Base-by-base conservation (phyloP, 2,113 vertebrate genomes). In the Pachyramphus minor region DNA sequence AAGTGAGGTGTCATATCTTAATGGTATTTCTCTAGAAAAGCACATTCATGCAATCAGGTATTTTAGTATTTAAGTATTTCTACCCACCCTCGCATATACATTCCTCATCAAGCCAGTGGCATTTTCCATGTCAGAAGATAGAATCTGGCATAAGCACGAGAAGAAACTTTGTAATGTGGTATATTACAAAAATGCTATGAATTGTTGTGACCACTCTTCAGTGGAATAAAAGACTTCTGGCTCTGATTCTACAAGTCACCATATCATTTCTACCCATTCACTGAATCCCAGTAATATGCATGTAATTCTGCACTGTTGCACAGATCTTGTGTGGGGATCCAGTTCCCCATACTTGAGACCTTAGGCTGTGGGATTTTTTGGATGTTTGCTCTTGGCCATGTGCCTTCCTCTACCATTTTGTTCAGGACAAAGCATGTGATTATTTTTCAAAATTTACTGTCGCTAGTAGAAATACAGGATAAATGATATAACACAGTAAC, bases 61-160 rank as follows among this genome's bases (percentile, higher is more conserved):
- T 80, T 89, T 60, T 60, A 66, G 28, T 73, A 76, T 84, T 73
- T 52, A 68, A 77, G 33, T 69, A 49, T 73, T 76, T 88, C 84
- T 90, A 66, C 21, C 19, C 17, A 8, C 1, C 2, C 3, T 8
- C 28, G 17, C 14, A 27, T 10, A 35, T 33, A 25, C 3, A 12
- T 31, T 55, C 5, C 52, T 75, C 18, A 18, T 41, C 62, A 44
- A 75, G 35, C 30, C 80, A 37, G 11, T 23, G 41, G 8, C 18
- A 31, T 86, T 88, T 92, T 93, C 52, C 24, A 12, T 59, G 55
- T 58, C 56, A 84, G 67, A 94, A 86, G 41, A 14, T 33, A 50
- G 47, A 86, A 90, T 7, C 0, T 52, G 59, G 27, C 27, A 73
- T 31, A 56, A 84, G 22, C 7, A 14, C 31, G n/a, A 89, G 47